phyloP scores from a whole-genome alignment of 2,113 vertebrate genomes.

The Penelope pileata region DNA sequence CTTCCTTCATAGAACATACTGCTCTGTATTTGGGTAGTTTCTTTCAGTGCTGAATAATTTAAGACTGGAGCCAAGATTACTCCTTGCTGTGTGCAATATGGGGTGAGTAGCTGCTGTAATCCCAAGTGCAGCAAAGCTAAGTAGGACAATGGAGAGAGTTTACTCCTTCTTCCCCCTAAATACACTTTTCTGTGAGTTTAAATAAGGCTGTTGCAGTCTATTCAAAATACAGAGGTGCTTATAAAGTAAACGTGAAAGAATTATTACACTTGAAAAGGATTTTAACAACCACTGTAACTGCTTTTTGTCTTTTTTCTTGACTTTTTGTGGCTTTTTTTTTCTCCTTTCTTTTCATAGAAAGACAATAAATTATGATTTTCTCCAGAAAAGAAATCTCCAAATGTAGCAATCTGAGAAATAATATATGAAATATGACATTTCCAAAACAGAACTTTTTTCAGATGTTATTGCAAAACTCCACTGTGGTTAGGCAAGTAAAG shows the following conservation, averaged over 20 bases:
- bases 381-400: not conserved
- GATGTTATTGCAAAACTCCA: not conserved
- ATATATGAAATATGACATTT: not conserved
- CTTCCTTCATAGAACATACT: not conserved
- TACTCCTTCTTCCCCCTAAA: not conserved
- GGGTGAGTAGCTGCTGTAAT: not conserved
- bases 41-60: accelerated
- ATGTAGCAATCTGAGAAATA: not conserved
- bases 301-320: not conserved
- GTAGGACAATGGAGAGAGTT: not conserved
- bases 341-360: accelerated
- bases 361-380: not conserved
- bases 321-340: not conserved
- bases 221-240: not conserved
- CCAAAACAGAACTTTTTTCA: not conserved
- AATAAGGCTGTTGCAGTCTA: not conserved
- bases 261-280: not conserved
- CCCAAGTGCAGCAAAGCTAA: not conserved
- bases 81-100: not conserved
- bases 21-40: not conserved
- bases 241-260: not conserved
- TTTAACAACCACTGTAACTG: not conserved
- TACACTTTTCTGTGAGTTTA: not conserved
- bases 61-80: accelerated
- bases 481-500: not conserved